These are phyloP conservation scores for Sinocyclocheilus rhinocerous DNA, from an alignment of 2,113 vertebrate species.

Conservation along the genomic window DNA sequence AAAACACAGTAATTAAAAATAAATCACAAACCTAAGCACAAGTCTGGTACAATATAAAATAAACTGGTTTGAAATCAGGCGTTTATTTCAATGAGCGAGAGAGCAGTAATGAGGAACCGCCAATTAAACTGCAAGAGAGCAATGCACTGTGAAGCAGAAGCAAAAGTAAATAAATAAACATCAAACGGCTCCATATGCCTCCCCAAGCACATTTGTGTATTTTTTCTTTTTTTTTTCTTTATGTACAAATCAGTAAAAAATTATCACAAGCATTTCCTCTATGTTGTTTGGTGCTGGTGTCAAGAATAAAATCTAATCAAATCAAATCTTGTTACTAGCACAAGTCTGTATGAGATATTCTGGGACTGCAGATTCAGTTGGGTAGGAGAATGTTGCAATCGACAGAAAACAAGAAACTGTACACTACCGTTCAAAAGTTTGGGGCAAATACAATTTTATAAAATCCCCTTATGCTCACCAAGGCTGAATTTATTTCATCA, in stretches of 20 bases:
- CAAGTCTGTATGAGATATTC: not conserved
- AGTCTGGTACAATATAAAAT: not conserved
- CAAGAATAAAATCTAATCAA: not conserved
- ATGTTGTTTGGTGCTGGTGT: not conserved
- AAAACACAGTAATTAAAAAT: constrained; percentile 22
- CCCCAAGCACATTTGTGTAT: not conserved
- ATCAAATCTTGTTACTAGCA: not conserved
- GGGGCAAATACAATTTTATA: not conserved
- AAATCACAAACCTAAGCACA: not conserved
- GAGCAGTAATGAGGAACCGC: not conserved
- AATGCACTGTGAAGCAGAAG: not conserved
- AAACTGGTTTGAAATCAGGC: not conserved
- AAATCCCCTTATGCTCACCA: not conserved
- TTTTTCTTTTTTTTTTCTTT: not conserved
- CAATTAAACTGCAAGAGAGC: not conserved
- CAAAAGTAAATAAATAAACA: not conserved
- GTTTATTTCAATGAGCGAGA: not conserved
- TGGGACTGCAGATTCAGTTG: not conserved
- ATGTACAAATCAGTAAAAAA: not conserved
- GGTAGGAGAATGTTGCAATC: not conserved
- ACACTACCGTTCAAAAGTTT: not conserved
- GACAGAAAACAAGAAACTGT: not conserved
- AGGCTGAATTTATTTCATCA: not conserved
- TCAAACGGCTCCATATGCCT: not conserved
- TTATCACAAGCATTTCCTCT: not conserved